Evolutionary conservation across 2,113 vertebrate genomes (phyloP).

Genomic region (Notothenia coriiceps): DNA sequence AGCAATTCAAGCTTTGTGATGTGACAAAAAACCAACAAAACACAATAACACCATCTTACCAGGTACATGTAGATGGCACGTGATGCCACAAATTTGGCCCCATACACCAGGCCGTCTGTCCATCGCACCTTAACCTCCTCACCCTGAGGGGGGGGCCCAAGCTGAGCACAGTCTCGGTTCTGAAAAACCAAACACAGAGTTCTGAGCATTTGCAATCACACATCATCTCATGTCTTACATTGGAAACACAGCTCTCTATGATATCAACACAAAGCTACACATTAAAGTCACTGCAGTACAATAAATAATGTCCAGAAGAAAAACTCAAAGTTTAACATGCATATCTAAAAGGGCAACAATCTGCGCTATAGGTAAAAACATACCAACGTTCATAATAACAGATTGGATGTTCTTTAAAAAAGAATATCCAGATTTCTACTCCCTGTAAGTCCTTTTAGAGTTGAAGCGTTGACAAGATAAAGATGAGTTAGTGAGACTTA

Average conservation of each 20-base stretch:
- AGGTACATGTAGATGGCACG: constrained; percentile 98
- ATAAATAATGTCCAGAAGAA: neutral
- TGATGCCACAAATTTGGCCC: constrained; percentile 95
- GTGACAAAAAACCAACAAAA: neutral
- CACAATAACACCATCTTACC: constrained; percentile 78
- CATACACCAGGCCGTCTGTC: constrained; percentile 96
- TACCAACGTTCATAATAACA: neutral
- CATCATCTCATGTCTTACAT: no score
- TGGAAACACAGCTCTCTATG: no score
- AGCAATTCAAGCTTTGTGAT: neutral
- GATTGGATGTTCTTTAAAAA: neutral
- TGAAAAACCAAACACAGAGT: constrained; percentile 59
- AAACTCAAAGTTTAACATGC: neutral
- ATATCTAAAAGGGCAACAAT: no score
- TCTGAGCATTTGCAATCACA: no score
- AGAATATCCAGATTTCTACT: neutral
- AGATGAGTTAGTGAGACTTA: constrained; percentile 66
- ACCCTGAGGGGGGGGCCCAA: constrained; percentile 92
- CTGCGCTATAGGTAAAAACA: neutral
- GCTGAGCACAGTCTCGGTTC: constrained; percentile 93
- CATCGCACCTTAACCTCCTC: constrained; percentile 98
- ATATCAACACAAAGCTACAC: neutral
- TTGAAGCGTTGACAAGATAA: neutral
- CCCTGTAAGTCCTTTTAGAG: neutral
- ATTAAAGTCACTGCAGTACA: neutral